phyloP scores from a whole-genome alignment of 2,113 vertebrate species.

The Paradoxurus hermaphroditus region DNA sequence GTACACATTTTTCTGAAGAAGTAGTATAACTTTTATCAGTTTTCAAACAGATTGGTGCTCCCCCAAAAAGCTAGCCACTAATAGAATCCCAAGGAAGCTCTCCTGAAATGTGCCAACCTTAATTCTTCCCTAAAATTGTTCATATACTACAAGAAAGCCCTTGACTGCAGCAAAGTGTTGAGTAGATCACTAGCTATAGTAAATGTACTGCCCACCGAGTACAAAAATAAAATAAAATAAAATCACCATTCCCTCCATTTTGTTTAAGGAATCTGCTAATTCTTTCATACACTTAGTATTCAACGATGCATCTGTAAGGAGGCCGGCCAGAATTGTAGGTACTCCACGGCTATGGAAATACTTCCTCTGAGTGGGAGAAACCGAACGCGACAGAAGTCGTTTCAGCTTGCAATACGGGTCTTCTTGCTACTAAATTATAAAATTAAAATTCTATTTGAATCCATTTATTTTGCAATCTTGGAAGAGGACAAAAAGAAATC shows the following conservation, averaged over 20 bases:
- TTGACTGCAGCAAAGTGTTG: background rate
- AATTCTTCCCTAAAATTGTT: background rate
- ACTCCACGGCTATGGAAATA: background rate
- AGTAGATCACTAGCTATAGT: background rate
- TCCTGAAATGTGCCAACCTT: background rate
- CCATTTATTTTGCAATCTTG: background rate
- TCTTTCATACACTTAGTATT: background rate
- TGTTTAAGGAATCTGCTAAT: background rate
- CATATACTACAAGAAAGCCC: background rate
- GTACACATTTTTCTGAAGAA: background rate
- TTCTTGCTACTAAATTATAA: slow-evolving; percentile 10
- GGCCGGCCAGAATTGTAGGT: background rate
- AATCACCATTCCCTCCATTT: background rate
- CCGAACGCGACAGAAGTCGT: background rate
- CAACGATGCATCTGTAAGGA: background rate
- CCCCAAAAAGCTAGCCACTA: background rate
- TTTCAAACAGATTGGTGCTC: background rate
- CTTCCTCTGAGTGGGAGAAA: background rate
- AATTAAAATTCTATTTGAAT: background rate
- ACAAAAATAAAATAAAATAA: background rate
- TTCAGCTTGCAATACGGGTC: background rate
- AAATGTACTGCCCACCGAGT: background rate
- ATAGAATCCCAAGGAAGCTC: background rate
- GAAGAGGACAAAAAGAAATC: background rate
- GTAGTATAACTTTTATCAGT: background rate